phyloP scores from a whole-genome alignment of 2,888 invertebrate species.

The Amphimallon solstitiale region DNA sequence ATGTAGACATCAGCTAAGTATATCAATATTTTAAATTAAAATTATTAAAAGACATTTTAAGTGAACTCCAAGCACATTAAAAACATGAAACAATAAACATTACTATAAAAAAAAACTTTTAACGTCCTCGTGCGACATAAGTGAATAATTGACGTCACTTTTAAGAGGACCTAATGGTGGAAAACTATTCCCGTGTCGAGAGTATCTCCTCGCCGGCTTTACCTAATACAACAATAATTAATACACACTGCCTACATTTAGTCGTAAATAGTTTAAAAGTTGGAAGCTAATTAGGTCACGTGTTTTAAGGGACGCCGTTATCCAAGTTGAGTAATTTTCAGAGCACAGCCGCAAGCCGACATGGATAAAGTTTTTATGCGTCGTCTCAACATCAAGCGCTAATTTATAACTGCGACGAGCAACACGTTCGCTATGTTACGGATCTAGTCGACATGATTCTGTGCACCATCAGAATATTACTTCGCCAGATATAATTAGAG shows the following conservation, averaged over 20 bases:
- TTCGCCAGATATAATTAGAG: too few relatives aligned
- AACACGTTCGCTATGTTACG: background rate
- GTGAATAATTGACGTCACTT: background rate
- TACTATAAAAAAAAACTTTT: too few relatives aligned
- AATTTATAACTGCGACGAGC: slow-evolving; percentile 15
- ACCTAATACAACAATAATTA: slow-evolving; percentile 19
- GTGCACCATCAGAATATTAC: too few relatives aligned
- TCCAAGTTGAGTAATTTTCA: background rate
- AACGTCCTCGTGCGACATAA: too few relatives aligned
- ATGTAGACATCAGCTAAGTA: too few relatives aligned
- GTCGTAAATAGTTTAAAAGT: slow-evolving; percentile 31
- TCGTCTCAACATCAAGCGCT: slow-evolving; percentile 1
- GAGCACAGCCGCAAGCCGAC: background rate
- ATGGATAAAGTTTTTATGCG: slow-evolving; percentile 25
- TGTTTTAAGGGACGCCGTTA: background rate
- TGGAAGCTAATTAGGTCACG: slow-evolving; percentile 18
- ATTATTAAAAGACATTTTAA: too few relatives aligned
- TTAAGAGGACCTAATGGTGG: background rate
- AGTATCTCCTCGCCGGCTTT: background rate
- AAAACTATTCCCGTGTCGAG: background rate
- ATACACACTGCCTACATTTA: slow-evolving; percentile 17
- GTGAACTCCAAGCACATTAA: too few relatives aligned
- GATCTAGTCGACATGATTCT: too few relatives aligned
- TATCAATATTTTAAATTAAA: too few relatives aligned
- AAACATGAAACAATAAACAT: too few relatives aligned